Evolutionary conservation across 2,888 invertebrate genomes (phyloP).

Genomic region (Netelia fuscicornis): DNA sequence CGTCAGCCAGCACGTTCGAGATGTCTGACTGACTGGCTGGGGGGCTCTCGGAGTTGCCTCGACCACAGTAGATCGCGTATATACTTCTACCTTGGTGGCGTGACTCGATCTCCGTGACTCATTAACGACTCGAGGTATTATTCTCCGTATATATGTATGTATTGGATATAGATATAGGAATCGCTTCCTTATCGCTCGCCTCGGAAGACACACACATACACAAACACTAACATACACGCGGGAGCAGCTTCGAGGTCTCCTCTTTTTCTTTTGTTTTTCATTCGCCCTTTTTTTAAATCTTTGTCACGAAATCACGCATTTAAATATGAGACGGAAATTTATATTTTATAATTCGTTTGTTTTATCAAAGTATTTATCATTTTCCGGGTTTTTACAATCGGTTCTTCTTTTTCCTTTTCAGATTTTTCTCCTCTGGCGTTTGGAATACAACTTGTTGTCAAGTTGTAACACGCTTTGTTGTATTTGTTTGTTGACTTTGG

Average conservation of each 20-base stretch:
- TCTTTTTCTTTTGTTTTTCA: not conserved
- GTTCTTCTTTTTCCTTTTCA: too few species aligned
- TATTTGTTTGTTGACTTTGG: too few species aligned
- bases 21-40: conserved; percentile 36
- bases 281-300: not conserved
- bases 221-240: too few species aligned
- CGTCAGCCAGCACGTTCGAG: conserved; percentile 30
- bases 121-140: conserved; percentile 33
- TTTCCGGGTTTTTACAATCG: too few species aligned
- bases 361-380: too few species aligned
- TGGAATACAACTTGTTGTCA: too few species aligned
- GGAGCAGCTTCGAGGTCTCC: not conserved
- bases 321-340: not conserved
- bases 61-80: not conserved
- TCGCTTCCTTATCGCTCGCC: conserved; percentile 50
- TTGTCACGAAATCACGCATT: conserved; percentile 3
- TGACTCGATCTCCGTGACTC: conserved; percentile 60
- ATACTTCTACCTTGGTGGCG: conserved; percentile 35
- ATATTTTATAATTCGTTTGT: too few species aligned
- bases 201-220: conserved; percentile 38
- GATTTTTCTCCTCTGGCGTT: too few species aligned
- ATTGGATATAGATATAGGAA: conserved; percentile 15
- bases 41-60: conserved; percentile 3
- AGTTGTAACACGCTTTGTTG: too few species aligned
- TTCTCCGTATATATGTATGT: not conserved